Base-by-base conservation (phyloP, 1,140 invertebrate genomes). In the Leguminivora glycinivorella region DNA sequence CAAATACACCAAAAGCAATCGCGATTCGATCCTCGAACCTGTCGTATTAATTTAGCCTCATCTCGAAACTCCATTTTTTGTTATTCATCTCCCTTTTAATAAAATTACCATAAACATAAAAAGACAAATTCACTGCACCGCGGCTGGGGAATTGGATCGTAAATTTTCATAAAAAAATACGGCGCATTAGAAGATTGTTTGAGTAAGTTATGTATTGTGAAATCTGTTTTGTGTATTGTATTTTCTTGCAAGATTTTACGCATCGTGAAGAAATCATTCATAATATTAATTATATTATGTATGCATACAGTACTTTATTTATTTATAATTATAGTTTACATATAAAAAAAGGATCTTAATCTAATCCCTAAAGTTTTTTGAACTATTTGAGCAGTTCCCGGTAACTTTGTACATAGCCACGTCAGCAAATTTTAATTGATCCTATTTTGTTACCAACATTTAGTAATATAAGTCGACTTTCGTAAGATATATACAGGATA, bases 31-130 rank as follows among this genome's bases (percentile, higher is more conserved):
- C 19, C 19, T 26, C n/a, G 14, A 63, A 63, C 58, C 58, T 63
- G 29, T 63, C 58, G 2, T 63, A 31, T 63, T 17, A 63, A 63
- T 29, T 63, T 19, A 34, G 58, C 25, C 29, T 34, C 58, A 63
- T 63, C n/a, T 29, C 58, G 7, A 6, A 17, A 19, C 25, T 29
- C 58, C 14, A 63, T 7, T 63, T 63, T 17, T 63, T 63, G 17
- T 63, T 63, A 63, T 63, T 63, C 58, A 63, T 63, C 58, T 63
- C 29, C 58, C 58, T 63, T 63, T 63, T 63, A 63, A 63, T 63
- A 63, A 63, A 63, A 63, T 63, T 63, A 63, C 58, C 58, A 63
- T 63, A 63, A 63, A 63, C 58, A 63, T 63, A 29, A 63, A 52
- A 63, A 63, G 29, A 63, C 58, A 63, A 63, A 63, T 63, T 34